Conservation (phyloP, 2,797 vertebrate genomes). For the Valencia hispanica region DNA sequence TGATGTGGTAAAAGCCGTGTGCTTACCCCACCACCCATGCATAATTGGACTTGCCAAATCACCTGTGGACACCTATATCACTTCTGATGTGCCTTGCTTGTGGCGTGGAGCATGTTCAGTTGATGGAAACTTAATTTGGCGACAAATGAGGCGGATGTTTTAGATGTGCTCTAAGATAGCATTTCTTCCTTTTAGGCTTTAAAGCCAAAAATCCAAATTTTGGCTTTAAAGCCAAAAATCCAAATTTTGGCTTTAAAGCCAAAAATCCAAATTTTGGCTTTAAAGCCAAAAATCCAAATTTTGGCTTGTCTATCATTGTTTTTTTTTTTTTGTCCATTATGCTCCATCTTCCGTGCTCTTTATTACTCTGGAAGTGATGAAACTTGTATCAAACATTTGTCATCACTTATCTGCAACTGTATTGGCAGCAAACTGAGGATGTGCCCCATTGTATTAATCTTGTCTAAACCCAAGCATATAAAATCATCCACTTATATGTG, state of each 20-base stretch:
- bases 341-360: background rate
- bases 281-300: background rate
- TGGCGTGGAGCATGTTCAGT: background rate
- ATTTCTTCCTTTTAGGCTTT: background rate
- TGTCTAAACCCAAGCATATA: background rate
- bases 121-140: background rate
- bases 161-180: too few species aligned
- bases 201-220: background rate
- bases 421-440: background rate
- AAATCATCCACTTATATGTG: background rate
- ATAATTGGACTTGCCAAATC: too few species aligned
- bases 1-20: too few species aligned
- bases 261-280: too few species aligned
- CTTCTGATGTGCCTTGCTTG: background rate
- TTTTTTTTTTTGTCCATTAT: too few species aligned
- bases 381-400: background rate
- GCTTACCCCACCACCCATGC: too few species aligned
- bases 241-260: background rate
- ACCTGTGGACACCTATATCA: too few species aligned
- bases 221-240: background rate
- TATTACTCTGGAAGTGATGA: background rate
- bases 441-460: background rate
- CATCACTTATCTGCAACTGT: background rate
- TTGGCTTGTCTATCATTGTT: too few species aligned
- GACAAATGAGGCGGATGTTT: background rate